Percentiles rank a stretch among this genome's conserved stretches.
These are phyloP conservation scores for Ceyx erithaca DNA, from an alignment of 2,797 vertebrate species.

Conservation along the genomic window DNA sequence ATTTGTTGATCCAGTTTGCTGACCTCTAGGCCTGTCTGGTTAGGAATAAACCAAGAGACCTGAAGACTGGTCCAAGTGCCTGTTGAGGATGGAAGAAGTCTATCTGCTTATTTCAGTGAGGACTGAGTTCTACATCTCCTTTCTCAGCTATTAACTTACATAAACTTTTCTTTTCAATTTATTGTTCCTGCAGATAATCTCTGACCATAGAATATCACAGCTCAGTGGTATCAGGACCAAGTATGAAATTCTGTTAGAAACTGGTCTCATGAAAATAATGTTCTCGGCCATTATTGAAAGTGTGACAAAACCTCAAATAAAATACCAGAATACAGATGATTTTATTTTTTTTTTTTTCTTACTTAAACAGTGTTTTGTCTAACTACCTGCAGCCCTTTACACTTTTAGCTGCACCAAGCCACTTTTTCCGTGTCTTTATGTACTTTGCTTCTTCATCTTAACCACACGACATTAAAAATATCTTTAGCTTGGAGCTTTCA, in stretches of 20 bases:
- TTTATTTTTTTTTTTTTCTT: neutral
- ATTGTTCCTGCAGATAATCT: neutral
- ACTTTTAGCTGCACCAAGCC: neutral
- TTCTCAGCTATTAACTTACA: neutral
- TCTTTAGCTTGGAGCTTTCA: neutral
- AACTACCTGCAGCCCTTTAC: neutral
- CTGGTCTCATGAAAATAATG: neutral
- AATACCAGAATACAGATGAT: neutral
- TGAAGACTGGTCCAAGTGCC: neutral
- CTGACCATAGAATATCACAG: neutral
- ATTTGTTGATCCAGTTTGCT: neutral
- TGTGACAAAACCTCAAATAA: neutral
- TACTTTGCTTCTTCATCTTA: neutral
- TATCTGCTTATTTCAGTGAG: neutral
- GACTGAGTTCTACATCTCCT: neutral
- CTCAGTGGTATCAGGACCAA: neutral
- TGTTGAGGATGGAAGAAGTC: neutral
- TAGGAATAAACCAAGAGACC: neutral
- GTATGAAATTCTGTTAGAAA: neutral
- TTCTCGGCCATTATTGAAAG: neutral
- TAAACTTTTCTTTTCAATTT: neutral
- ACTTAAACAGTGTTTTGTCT: neutral
- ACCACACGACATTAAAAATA: neutral
- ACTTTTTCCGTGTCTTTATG: neutral
- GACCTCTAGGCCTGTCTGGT: neutral